These are phyloP conservation scores for Teleiodes luculella DNA, from an alignment of 2,888 invertebrate species.

Conservation along the genomic window DNA sequence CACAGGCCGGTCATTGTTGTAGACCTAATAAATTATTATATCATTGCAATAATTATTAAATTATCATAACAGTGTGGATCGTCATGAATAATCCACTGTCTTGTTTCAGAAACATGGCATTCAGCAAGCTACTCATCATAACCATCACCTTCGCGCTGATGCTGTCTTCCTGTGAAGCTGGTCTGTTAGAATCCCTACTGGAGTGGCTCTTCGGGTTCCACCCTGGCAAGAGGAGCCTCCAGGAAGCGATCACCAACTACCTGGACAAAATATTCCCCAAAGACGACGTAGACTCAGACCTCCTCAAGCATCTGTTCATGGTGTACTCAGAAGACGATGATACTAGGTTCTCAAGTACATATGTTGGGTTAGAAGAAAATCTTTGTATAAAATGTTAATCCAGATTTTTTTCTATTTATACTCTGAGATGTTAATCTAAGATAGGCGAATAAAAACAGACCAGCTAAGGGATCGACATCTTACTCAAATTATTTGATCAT, in stretches of 20 bases:
- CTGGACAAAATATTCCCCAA: conserved; percentile 57
- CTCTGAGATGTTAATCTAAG: no score
- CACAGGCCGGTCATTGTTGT: no score
- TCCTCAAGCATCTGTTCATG: conserved; percentile 56
- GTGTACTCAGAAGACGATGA: conserved; percentile 44
- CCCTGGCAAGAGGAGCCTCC: conserved; percentile 43
- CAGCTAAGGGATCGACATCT: no score
- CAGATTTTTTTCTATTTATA: no score
- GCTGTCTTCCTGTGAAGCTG: conserved; percentile 31
- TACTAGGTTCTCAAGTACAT: conserved; percentile 28
- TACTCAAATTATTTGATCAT: no score
- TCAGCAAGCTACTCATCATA: conserved; percentile 23
- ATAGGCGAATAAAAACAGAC: no score
- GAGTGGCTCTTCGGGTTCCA: conserved; percentile 25
- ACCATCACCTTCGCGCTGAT: conserved; percentile 27
- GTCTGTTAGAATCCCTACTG: conserved; percentile 31
- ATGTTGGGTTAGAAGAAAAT: conserved; percentile 17
- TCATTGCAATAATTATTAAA: no score
- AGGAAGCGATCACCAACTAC: conserved; percentile 49
- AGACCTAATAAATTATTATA: no score
- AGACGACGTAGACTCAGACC: conserved; percentile 54
- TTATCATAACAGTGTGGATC: no score
- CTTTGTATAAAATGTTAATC: no score
- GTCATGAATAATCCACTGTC: not conserved
- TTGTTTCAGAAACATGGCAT: conserved; percentile 38